A percentile compares a stretch with the other conserved stretches of the same genome.
Evolutionary conservation across 1,140 invertebrate genomes (phyloP).

Genomic region (Drosophila hydei): DNA sequence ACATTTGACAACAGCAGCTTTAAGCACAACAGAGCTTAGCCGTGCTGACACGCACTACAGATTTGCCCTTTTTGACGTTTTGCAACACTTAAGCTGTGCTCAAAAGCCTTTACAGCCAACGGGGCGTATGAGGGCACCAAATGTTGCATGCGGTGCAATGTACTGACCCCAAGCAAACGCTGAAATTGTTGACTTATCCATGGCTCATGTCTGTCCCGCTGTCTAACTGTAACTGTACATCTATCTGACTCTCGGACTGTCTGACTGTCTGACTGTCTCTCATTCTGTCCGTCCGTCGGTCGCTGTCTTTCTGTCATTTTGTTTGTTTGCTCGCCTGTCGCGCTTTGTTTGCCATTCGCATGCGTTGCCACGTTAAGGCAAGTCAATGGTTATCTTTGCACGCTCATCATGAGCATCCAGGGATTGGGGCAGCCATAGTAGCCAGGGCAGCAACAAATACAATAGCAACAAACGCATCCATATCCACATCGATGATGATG

Average conservation of each 20-base stretch:
- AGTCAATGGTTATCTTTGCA: conserved; percentile 65
- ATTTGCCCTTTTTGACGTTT: not conserved
- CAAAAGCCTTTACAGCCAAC: conserved; percentile 15
- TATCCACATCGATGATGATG: conserved; percentile 65
- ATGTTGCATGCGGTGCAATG: conserved; percentile 60
- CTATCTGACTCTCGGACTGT: conserved; percentile 37
- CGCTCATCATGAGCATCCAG: conserved; percentile 47
- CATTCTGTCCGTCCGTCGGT: conserved; percentile 12
- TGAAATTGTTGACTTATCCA: conserved; percentile 71
- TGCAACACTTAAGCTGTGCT: conserved; percentile 41
- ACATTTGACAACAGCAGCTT: not conserved
- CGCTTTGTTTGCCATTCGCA: conserved; percentile 75
- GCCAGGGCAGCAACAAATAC: conserved; percentile 8
- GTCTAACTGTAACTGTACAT: conserved; percentile 47
- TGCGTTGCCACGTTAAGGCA: conserved; percentile 62
- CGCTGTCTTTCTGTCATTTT: conserved; percentile 38
- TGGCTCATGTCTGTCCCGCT: conserved; percentile 17
- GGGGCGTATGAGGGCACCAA: conserved; percentile 4
- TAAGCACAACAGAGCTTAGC: not conserved
- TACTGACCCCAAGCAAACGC: conserved; percentile 58
- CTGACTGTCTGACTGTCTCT: not conserved
- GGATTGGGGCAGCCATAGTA: conserved; percentile 3
- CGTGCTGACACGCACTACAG: not conserved
- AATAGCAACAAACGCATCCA: conserved; percentile 13
- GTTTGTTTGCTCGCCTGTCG: conserved; percentile 73